Percentiles rank a stretch among this genome's conserved stretches.
Evolutionary conservation across 1,140 invertebrate species (phyloP).

Genomic region (Spodoptera litura): DNA sequence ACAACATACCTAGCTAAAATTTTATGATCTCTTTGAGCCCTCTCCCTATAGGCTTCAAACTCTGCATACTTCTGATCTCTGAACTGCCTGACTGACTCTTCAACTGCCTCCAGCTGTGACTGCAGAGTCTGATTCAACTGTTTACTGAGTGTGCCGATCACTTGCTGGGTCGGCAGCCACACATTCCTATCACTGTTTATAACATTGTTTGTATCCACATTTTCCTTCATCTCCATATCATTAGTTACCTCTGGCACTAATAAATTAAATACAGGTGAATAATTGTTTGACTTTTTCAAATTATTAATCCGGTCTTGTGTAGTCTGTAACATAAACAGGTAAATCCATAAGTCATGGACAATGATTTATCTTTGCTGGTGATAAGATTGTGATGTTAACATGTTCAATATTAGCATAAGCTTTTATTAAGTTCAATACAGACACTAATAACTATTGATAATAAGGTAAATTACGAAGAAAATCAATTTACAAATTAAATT

Average conservation of each 20-base stretch:
- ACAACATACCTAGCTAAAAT: conserved; percentile 78
- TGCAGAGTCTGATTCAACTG: conserved; percentile 78
- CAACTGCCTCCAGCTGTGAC: conserved; percentile 77
- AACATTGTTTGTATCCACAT: conserved; percentile 79
- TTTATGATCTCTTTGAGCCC: conserved; percentile 83
- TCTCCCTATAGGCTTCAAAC: conserved; percentile 82
- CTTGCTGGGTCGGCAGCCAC: conserved; percentile 64
- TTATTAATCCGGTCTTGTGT: conserved; percentile 72
- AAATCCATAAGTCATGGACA: conserved; percentile 41
- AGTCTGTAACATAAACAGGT: conserved; percentile 70
- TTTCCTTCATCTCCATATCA: conserved; percentile 81
- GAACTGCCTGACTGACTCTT: conserved; percentile 82
- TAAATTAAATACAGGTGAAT: conserved; percentile 81
- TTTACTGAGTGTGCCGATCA: conserved; percentile 75
- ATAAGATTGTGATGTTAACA: conserved; percentile 44
- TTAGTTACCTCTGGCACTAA: conserved; percentile 77
- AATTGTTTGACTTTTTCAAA: conserved; percentile 78
- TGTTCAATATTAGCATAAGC: conserved; percentile 18
- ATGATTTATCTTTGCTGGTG: conserved; percentile 26
- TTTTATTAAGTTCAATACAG: background rate
- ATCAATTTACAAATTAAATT: too few relatives aligned
- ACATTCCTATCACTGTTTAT: conserved; percentile 66
- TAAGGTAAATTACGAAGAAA: too few relatives aligned
- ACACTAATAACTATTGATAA: too few relatives aligned
- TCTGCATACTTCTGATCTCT: conserved; percentile 84